Conservation (phyloP, 2,888 invertebrate genomes). For the Drosophila subsilvestris region DNA sequence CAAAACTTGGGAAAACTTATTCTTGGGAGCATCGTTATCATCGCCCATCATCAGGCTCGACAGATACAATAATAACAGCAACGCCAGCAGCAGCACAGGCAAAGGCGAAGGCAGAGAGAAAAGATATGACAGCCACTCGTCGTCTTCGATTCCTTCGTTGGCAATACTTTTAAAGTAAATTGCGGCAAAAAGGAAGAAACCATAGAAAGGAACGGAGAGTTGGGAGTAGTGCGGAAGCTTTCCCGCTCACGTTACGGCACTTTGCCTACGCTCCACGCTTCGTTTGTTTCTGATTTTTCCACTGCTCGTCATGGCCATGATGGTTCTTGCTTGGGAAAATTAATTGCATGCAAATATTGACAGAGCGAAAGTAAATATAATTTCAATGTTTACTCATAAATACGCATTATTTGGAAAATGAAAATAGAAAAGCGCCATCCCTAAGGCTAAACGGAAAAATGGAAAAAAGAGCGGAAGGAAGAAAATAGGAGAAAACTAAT, state of each 20-base stretch:
- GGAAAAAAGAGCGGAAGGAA: neutral
- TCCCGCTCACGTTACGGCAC: slow-evolving; percentile 47
- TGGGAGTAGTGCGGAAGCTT: slow-evolving; percentile 15
- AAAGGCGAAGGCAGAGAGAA: slow-evolving; percentile 6
- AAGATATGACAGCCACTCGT: slow-evolving; percentile 42
- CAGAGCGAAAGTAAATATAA: slow-evolving; percentile 78
- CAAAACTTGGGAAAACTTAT: slow-evolving; percentile 49
- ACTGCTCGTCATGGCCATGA: slow-evolving; percentile 24
- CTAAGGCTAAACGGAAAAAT: neutral
- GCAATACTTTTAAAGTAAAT: slow-evolving; percentile 78
- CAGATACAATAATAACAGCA: slow-evolving; percentile 49
- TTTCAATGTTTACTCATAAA: slow-evolving; percentile 79
- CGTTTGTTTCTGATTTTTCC: slow-evolving; percentile 62
- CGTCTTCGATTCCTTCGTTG: slow-evolving; percentile 77
- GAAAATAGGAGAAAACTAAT: slow-evolving; percentile 19
- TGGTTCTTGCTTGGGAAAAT: slow-evolving; percentile 65
- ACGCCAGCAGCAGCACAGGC: slow-evolving; percentile 20
- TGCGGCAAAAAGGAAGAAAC: slow-evolving; percentile 39
- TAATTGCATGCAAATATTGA: slow-evolving; percentile 82
- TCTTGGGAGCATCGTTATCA: slow-evolving; percentile 71
- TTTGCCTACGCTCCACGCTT: slow-evolving; percentile 58
- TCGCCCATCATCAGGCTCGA: slow-evolving; percentile 64
- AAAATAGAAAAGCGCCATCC: slow-evolving; percentile 46
- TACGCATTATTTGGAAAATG: slow-evolving; percentile 72
- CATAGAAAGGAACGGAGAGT: slow-evolving; percentile 4